Base-by-base conservation (phyloP, 2,888 invertebrate genomes). In the Drosophila lacicola region DNA sequence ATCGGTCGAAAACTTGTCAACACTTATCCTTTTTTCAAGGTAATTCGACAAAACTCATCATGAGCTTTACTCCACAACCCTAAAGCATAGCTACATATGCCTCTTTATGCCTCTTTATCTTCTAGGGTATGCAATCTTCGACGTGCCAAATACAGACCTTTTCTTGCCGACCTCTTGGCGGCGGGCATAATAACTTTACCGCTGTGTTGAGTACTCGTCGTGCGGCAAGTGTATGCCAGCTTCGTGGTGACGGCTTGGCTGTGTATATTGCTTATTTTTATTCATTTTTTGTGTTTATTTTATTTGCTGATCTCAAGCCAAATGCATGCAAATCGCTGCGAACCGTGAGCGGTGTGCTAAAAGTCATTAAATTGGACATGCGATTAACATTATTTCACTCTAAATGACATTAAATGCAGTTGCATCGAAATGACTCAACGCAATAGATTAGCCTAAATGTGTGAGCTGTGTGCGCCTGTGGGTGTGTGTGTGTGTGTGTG, bases 291-390 rank as follows among this genome's bases (percentile, higher is more conserved):
- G 50, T 57, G 60, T 76, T 65, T 70, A 63, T 68, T 73, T 69
- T 46, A 70, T 77, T 78, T 54, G 69, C 74, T 63, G 74, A 73
- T 76, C 55, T 62, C 44, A 51, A 70, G 71, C 50, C 74, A 63
- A 75, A 68, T 73, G 78, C 78, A 73, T 78, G 74, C 70, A 77
- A 77, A 77, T 78, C 70, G 79, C 58, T 57, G 60, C 44, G 47
- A 63, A 34, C 51, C 66, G 51, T 49, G 75, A 65, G 66, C 81
- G 51, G 81, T 81, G 70, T 75, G 83, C 78, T 80, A 73, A 88
- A 77, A 84, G 72, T 80, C 78, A 84, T 84, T 88, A 85, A 84
- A 82, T 88, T 78, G 78, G 84, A 86, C 86, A 84, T 82, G 88
- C 84, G 79, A 88, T 84, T 83, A 88, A 88, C 79, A 83, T 84